These are phyloP conservation scores for Phylloscopus whistleri DNA, from an alignment of 2,113 vertebrate species.

Conservation along the genomic window DNA sequence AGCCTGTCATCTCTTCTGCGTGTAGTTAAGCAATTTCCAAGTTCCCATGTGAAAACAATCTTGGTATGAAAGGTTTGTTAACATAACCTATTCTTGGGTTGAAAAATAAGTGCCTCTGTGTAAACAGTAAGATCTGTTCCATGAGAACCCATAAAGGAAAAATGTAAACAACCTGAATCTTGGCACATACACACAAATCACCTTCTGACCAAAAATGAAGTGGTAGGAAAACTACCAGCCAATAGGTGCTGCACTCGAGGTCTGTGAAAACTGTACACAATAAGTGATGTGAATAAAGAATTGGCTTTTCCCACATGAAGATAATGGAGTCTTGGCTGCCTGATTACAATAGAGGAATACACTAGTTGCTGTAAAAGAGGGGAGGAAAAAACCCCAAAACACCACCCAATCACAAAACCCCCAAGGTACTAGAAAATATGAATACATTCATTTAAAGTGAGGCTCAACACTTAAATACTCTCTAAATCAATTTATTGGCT, in stretches of 20 bases:
- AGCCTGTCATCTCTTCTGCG: not conserved
- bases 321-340: not conserved
- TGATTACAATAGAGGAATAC: not conserved
- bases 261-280: not conserved
- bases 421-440: not conserved
- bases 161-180: not conserved
- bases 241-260: not conserved
- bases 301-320: not conserved
- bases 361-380: not conserved
- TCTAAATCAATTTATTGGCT: not conserved
- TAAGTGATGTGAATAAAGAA: not conserved
- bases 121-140: not conserved
- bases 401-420: not conserved
- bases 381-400: not conserved
- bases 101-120: not conserved
- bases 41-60: not conserved
- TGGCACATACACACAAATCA: not conserved
- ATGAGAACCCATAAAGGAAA: not conserved
- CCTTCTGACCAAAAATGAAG: not conserved
- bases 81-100: not conserved
- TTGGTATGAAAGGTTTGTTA: not conserved
- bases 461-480: not conserved
- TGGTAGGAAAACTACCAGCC: not conserved
- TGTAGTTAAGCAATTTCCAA: not conserved
- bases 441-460: not conserved